These are phyloP conservation scores for Hydrochoerus hydrochaeris DNA, from an alignment of 2,113 vertebrate genomes.

Conservation along the genomic window DNA sequence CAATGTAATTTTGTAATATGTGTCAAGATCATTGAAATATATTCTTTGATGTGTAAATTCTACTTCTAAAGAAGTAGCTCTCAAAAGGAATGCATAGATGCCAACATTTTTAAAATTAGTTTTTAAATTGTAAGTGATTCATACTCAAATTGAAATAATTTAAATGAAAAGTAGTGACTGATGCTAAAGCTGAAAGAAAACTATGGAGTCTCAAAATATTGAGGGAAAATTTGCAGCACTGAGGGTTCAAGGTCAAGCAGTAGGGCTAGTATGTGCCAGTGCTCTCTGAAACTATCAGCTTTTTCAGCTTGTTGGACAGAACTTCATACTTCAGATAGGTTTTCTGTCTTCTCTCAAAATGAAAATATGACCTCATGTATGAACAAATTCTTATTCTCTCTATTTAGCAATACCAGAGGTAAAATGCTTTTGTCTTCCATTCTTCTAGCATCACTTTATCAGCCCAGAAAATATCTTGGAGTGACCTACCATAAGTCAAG, in stretches of 20 bases:
- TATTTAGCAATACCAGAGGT: constrained; percentile 3
- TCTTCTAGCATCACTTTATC: background rate
- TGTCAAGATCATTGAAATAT: background rate
- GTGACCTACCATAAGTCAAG: background rate
- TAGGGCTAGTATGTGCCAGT: background rate
- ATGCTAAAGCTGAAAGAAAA: constrained; percentile 2
- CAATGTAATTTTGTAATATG: background rate
- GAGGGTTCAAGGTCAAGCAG: background rate
- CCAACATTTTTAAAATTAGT: background rate
- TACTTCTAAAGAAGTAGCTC: background rate
- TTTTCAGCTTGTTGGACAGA: background rate
- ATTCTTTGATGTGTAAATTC: constrained; percentile 11
- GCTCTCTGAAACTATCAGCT: background rate
- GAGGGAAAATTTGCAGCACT: background rate
- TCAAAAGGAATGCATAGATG: constrained; percentile 6
- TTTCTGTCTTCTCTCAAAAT: constrained; percentile 30
- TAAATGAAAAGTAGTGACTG: background rate
- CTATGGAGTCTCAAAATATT: background rate
- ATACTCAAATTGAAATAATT: background rate
- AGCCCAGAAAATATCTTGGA: background rate
- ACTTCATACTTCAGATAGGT: background rate
- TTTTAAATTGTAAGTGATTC: background rate
- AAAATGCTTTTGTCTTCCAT: background rate
- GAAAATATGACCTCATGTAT: background rate
- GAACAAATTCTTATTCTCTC: background rate